A percentile compares a stretch with the other conserved stretches of the same genome.
Conservation (phyloP, 2,888 invertebrate species). For the Sarcophaga caerulescens region DNA sequence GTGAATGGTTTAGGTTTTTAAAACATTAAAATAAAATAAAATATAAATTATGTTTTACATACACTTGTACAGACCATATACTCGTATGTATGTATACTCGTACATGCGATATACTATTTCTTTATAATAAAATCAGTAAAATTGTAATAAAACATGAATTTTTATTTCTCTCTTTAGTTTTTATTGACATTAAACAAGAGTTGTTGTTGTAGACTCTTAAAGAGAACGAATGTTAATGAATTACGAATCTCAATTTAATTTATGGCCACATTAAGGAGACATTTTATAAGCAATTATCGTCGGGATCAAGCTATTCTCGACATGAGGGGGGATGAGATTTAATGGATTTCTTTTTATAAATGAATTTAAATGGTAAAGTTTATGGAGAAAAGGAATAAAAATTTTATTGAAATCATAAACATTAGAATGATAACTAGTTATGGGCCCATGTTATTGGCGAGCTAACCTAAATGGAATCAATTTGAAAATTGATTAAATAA, state of each 20-base stretch:
- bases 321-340: not conserved
- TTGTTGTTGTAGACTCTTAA: slow-evolving; percentile 8
- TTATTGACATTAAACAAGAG: slow-evolving; percentile 41
- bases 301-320: not conserved
- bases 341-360: not conserved
- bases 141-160: slow-evolving; percentile 44
- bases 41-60: slow-evolving; percentile 56
- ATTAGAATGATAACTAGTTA: no score
- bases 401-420: no score
- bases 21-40: slow-evolving; percentile 35
- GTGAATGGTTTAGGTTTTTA: no score
- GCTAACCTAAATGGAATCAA: no score
- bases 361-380: no score
- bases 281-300: not conserved
- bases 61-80: no score
- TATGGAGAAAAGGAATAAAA: no score
- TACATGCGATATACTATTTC: not conserved
- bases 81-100: not conserved
- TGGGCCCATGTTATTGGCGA: no score
- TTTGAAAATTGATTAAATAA: no score
- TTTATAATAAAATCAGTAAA: slow-evolving; percentile 2
- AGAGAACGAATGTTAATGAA: slow-evolving; percentile 36
- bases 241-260: slow-evolving; percentile 25
- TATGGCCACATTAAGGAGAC: slow-evolving; percentile 20
- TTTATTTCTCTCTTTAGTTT: slow-evolving; percentile 26